Evolutionary conservation across 2,113 vertebrate genomes (phyloP).

Genomic region (Todiramphus saurophagus): DNA sequence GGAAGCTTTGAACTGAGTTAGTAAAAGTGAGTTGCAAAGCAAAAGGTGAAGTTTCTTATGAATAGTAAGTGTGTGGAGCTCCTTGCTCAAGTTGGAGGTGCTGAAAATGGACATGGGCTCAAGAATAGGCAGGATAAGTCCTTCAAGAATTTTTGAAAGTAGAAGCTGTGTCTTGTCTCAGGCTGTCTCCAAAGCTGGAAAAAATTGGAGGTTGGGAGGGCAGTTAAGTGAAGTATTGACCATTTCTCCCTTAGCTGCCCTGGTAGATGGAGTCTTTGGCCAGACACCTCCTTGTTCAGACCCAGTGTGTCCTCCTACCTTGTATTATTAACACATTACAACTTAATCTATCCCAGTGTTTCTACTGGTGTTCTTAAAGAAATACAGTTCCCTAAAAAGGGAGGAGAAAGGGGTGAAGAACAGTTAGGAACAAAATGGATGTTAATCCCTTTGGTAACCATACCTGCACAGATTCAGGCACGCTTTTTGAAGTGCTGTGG

Average conservation of each 20-base stretch:
- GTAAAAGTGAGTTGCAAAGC: neutral
- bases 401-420: neutral
- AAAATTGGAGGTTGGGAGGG: neutral
- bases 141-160: neutral
- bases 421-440: neutral
- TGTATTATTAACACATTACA: neutral
- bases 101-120: neutral
- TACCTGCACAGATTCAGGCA: neutral
- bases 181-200: neutral
- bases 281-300: neutral
- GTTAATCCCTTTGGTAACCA: neutral
- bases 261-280: neutral
- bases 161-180: neutral
- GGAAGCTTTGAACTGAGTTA: neutral
- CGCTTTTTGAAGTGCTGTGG: neutral
- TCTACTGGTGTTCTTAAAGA: neutral
- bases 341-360: neutral
- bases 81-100: neutral
- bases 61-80: neutral
- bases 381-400: neutral
- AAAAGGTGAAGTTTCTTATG: neutral
- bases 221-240: neutral
- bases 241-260: neutral
- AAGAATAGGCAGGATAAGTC: neutral
- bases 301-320: fast-evolving